phyloP scores from a whole-genome alignment of 2,888 invertebrate genomes.

The Acronicta aceris region DNA sequence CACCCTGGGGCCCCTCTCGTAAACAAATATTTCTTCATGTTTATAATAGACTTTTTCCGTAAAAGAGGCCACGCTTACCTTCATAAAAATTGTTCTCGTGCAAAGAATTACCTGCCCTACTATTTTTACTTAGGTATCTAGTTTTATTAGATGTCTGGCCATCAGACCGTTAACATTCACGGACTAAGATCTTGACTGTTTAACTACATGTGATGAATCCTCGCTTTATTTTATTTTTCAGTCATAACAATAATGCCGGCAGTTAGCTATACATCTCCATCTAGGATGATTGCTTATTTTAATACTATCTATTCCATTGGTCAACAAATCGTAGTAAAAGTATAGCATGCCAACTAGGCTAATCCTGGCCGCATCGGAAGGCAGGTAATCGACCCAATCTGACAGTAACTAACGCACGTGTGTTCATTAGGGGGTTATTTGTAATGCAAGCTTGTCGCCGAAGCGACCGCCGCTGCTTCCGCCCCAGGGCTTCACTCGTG shows the following conservation, averaged over 20 bases:
- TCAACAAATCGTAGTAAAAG: background rate
- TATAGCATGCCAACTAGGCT: conserved; percentile 31
- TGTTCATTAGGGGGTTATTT: conserved; percentile 84
- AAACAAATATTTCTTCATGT: conserved; percentile 38
- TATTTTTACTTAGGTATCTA: background rate
- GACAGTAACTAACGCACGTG: conserved; percentile 73
- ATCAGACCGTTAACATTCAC: background rate
- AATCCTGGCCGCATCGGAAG: conserved; percentile 39
- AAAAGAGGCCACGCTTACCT: conserved; percentile 26
- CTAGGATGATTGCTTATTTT: too few species aligned
- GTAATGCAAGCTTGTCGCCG: conserved; percentile 82
- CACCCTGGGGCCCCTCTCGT: conserved; percentile 38
- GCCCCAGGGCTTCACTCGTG: conserved; percentile 79
- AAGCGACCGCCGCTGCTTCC: conserved; percentile 76
- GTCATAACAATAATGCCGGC: too few species aligned
- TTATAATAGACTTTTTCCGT: conserved; percentile 24
- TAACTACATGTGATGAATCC: too few species aligned
- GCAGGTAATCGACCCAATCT: conserved; percentile 73
- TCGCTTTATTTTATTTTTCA: too few species aligned
- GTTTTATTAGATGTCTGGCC: background rate
- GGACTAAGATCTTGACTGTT: background rate
- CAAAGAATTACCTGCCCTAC: background rate
- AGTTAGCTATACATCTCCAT: too few species aligned
- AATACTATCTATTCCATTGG: background rate
- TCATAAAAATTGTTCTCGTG: background rate